phyloP scores from a whole-genome alignment of 2,113 vertebrate genomes.

The Tenebrosternarchus preto region DNA sequence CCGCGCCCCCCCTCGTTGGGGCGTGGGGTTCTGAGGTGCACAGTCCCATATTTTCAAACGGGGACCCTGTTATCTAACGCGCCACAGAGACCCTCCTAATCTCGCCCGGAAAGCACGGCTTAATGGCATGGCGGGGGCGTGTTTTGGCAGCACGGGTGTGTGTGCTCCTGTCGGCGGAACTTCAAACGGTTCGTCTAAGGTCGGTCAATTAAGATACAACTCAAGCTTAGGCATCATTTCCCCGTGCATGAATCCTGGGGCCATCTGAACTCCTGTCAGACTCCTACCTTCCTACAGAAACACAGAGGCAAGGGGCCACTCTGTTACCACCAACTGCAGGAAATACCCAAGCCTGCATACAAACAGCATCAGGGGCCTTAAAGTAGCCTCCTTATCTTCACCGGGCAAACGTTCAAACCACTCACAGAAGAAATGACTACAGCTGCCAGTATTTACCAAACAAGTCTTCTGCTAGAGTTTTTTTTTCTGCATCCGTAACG shows the following conservation, averaged over 20 bases:
- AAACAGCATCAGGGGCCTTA: slow-evolving; percentile 45
- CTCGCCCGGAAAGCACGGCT: not conserved
- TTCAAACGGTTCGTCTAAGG: not conserved
- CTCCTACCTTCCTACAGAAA: slow-evolving; percentile 38
- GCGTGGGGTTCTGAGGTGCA: too few species aligned
- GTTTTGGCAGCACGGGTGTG: not conserved
- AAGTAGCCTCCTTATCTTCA: slow-evolving; percentile 59
- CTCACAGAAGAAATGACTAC: slow-evolving; percentile 30
- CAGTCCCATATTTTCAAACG: too few species aligned
- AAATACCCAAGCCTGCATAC: slow-evolving; percentile 58
- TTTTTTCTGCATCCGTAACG: slow-evolving; percentile 10
- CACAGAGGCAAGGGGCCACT: not conserved
- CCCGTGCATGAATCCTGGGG: not conserved
- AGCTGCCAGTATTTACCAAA: slow-evolving; percentile 1
- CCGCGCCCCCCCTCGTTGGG: too few species aligned
- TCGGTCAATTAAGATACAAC: not conserved
- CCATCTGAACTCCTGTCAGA: not conserved
- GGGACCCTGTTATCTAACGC: too few species aligned
- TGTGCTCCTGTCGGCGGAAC: not conserved
- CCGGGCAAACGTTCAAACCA: slow-evolving; percentile 45
- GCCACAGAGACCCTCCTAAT: not conserved
- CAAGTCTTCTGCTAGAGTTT: slow-evolving; percentile 6
- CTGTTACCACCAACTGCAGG: slow-evolving; percentile 48
- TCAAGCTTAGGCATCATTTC: not conserved
- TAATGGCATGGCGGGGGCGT: not conserved